Conservation (phyloP, 2,888 invertebrate genomes). For the Drepanosiphum platanoidis region DNA sequence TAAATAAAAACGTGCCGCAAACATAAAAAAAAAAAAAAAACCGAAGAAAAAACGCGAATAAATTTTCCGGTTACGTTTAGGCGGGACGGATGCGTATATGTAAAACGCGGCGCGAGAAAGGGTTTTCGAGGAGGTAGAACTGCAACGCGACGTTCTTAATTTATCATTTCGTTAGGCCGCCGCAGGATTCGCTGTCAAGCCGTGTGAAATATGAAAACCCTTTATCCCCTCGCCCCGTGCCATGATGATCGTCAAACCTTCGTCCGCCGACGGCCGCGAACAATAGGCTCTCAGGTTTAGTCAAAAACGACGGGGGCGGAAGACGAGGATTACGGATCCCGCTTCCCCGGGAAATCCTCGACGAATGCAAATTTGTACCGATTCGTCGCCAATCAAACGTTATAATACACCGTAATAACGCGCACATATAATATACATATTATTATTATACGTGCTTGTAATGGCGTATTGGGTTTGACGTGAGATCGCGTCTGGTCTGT, state of each 20-base stretch:
- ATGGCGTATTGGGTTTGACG: no score
- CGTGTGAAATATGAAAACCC: conserved; percentile 43
- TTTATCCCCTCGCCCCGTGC: background rate
- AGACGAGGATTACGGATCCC: background rate
- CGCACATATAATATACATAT: no score
- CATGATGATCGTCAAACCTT: no score
- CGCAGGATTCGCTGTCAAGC: conserved; percentile 28
- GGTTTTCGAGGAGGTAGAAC: background rate
- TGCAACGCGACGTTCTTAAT: conserved; percentile 28
- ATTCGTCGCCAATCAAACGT: background rate
- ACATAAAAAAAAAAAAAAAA: background rate
- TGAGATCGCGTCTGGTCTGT: no score
- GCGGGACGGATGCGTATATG: background rate
- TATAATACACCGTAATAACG: background rate
- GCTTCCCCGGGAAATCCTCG: background rate
- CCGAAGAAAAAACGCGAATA: background rate
- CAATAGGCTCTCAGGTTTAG: background rate
- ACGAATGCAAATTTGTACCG: background rate
- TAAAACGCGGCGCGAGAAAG: background rate
- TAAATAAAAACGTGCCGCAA: background rate
- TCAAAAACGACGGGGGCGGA: background rate
- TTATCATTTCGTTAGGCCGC: conserved; percentile 38
- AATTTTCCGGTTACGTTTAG: background rate
- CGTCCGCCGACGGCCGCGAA: background rate
- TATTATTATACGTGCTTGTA: no score